Evolutionary conservation across 2,113 vertebrate genomes (phyloP), one percentile per base, ranked within the genome.

Genomic region (Semnopithecus entellus): DNA sequence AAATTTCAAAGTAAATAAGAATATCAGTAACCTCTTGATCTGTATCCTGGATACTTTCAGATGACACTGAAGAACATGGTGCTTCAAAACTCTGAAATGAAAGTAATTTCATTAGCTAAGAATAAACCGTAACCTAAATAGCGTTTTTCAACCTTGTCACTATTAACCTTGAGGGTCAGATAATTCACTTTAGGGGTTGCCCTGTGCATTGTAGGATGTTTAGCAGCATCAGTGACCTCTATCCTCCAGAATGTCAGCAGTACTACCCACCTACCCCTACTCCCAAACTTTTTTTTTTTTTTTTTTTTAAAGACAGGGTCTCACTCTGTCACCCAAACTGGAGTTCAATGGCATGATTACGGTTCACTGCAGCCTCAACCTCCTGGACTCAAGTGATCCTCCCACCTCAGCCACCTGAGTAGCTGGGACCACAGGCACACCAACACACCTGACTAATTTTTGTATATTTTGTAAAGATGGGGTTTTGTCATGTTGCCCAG

Each of bases 1-100:
- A 95, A 94, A 96, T 61, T 94, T 94, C 1, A 85, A 92, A 95
- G 59, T 90, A 97, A 95, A 40, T 45, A 97, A 95, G 35, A 81
- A 6, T 61, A 93, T 48, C n/a, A 98, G 94, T 96, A 98, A 99
- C 99, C 99, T 99, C 99, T 96, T 99, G 98, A 95, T 99, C 99
- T 95, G 97, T 94, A 72, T 96, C 98, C 91, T 98, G 96, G 81
- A 86, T 94, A 50, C 87, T 98, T 92, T 97, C 96, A 96, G 68
- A 17, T 6, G 96, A 80, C 85, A 97, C 22, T 40, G 98, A 98
- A 95, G 96, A 90, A 80, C 91, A 84, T 13, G 86, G 80, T 30
- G 59, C 86, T 92, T 98, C 98, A 98, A 94, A 97, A 94, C 1
- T 97, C 99, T 99, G 96, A 40, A 98, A 96, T 13, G 83, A 98